Percentiles rank a stretch among this genome's conserved stretches.
Evolutionary conservation across 1,140 invertebrate genomes (phyloP).

Genomic region (Pygmarrhopalites habei): DNA sequence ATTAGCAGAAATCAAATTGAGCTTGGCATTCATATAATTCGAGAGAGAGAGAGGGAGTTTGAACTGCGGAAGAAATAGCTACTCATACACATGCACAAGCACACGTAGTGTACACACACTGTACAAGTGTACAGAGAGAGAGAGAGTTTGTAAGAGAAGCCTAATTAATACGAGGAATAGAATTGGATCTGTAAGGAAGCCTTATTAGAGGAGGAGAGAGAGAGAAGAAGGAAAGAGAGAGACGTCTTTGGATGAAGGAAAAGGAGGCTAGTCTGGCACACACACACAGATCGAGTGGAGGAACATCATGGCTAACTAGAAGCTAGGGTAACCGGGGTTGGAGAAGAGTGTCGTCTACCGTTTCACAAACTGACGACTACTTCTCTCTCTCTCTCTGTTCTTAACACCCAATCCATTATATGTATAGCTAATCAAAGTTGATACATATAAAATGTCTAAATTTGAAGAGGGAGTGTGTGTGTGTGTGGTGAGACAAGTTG

Average conservation of each 20-base stretch:
- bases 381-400: no score
- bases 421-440: conserved; percentile 23
- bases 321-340: no score
- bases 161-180: conserved; percentile 17
- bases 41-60: conserved; percentile 7
- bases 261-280: no score
- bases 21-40: conserved; percentile 29
- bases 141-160: conserved; percentile 2
- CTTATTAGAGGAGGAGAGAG: no score
- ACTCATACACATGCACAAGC: not conserved
- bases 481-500: not conserved
- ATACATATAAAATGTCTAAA: conserved; percentile 24
- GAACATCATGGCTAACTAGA: no score
- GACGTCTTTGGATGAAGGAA: conserved; percentile 21
- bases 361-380: no score
- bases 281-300: no score
- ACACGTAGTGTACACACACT: no score
- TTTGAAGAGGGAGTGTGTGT: conserved; percentile 10
- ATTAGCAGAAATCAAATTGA: conserved; percentile 33
- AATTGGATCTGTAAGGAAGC: conserved; percentile 18
- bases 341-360: no score
- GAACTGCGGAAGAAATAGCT: not conserved
- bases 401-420: no score
- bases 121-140: no score
- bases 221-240: no score